A percentile compares a stretch with the other conserved stretches of the same genome.
These are phyloP conservation scores for Macrobrachium rosenbergii DNA, from an alignment of 1,140 invertebrate genomes.

Conservation along the genomic window DNA sequence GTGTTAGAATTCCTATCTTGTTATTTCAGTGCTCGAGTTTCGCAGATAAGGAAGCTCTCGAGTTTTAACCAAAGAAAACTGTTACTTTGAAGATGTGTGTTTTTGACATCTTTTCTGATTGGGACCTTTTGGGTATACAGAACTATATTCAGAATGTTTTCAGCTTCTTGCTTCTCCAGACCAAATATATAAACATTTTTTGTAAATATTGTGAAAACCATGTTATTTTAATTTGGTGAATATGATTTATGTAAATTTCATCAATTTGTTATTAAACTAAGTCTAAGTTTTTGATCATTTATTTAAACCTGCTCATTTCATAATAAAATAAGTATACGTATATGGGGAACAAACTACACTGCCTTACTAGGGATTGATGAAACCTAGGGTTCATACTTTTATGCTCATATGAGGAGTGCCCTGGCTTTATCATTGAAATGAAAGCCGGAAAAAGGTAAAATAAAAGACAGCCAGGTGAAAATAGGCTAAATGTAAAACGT, in stretches of 20 bases:
- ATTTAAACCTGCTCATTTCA: not conserved
- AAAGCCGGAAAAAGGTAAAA: too few species aligned
- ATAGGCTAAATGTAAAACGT: too few species aligned
- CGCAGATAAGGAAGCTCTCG: not conserved
- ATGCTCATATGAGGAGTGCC: too few species aligned
- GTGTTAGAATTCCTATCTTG: not conserved
- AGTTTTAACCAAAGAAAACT: constrained; percentile 21
- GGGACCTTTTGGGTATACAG: not conserved
- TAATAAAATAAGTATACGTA: too few species aligned
- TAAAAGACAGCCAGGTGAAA: too few species aligned
- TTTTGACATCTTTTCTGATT: not conserved
- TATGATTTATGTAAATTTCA: constrained; percentile 21
- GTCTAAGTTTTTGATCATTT: not conserved
- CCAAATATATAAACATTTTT: constrained; percentile 9
- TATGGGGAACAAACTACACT: too few species aligned
- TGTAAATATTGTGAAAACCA: constrained; percentile 23
- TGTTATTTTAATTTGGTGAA: constrained; percentile 16
- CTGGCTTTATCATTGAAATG: too few species aligned
- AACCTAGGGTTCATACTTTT: too few species aligned
- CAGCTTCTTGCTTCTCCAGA: not conserved
- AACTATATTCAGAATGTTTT: constrained; percentile 2
- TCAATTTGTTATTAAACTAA: constrained; percentile 24
- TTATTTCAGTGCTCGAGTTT: not conserved
- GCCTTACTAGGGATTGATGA: too few species aligned
- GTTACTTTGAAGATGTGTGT: not conserved